Evolutionary conservation across 2,113 vertebrate species (phyloP), one percentile per base, ranked within the genome.

Genomic region (Connochaetes taurinus): DNA sequence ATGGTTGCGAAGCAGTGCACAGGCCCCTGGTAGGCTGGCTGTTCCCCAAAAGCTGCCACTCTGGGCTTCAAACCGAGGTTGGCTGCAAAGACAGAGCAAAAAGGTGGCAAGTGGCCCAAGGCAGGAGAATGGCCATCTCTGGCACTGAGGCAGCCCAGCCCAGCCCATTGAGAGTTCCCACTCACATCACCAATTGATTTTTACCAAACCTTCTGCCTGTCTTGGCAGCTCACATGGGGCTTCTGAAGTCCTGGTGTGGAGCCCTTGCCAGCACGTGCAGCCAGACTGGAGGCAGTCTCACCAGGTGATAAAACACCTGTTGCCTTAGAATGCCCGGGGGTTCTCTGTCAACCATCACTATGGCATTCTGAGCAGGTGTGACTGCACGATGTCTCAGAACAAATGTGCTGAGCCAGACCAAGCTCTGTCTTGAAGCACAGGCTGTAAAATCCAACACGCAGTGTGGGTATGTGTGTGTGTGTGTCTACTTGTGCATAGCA

Each of bases 1-100:
- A 99, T 99, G 97, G 98, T 99, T 96, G 98, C 98, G 11, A 99
- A 98, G 98, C 99, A 99, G 98, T 99, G 99, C 81, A 99, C 92
- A 14, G 99, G 99, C 0, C 99, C 99, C 92, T 98, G 98, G 98
- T 99, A 99, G 2, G 13, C 50, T 6, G 95, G 94, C 95, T 98
- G 98, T 31, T 95, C 74, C 36, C 98, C 98, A 29, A 98, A 81
- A 57, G 99, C 95, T 4, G 98, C 98, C 52, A 98, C 90, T 14
- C 97, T 98, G 40, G 99, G 97, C 31, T 99, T 99, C 3, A 99
- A 87, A 52, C 98, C 93, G 5, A 99, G 23, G 6, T 98, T 99
- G 97, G 98, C 99, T 99, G 96, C 95, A 97, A 50, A 97, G 92
- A 91, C 57, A 97, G n/a, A 16, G 15, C 8, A n/a, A 95, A 36